Evolutionary conservation across 1,140 invertebrate genomes (phyloP).

Genomic region (Drosophila truncata): DNA sequence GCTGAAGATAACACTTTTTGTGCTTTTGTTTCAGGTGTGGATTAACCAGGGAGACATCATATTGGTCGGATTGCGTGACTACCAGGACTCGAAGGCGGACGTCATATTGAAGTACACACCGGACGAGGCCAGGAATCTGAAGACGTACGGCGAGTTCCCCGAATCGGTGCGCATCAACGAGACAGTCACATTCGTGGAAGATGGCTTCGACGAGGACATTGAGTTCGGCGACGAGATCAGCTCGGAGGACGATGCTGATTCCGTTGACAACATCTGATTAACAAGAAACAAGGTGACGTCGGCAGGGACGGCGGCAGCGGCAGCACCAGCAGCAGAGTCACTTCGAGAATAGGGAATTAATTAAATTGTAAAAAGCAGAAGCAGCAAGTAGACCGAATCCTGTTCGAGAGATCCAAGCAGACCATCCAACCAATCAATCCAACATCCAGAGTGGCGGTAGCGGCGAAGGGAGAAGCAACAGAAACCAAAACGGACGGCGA

Average conservation of each 20-base stretch:
- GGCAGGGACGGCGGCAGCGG: conserved; percentile 37
- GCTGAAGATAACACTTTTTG: conserved; percentile 8
- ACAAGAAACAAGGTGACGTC: conserved; percentile 66
- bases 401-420: conserved; percentile 13
- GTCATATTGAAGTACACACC: conserved; percentile 99
- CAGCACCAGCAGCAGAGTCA: conserved; percentile 52
- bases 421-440: conserved; percentile 11
- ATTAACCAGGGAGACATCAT: conserved; percentile 99
- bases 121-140: conserved; percentile 99
- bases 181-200: conserved; percentile 96
- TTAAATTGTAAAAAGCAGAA: conserved; percentile 74
- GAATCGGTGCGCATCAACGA: conserved; percentile 98
- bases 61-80: conserved; percentile 97
- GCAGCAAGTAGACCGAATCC: conserved; percentile 11
- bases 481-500: conserved; percentile 11
- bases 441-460: conserved; percentile 8
- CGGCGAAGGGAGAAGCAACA: conserved; percentile 1
- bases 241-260: conserved; percentile 94
- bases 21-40: conserved; percentile 90
- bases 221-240: conserved; percentile 97
- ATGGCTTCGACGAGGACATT: conserved; percentile 97
- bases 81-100: conserved; percentile 99
- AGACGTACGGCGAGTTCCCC: conserved; percentile 99
- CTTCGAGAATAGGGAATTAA: conserved; percentile 75
- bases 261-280: conserved; percentile 89